A percentile compares a stretch with the other conserved stretches of the same genome.
phyloP scores from a whole-genome alignment of 2,888 invertebrate genomes.

The Sceliomorpha sp. region DNA sequence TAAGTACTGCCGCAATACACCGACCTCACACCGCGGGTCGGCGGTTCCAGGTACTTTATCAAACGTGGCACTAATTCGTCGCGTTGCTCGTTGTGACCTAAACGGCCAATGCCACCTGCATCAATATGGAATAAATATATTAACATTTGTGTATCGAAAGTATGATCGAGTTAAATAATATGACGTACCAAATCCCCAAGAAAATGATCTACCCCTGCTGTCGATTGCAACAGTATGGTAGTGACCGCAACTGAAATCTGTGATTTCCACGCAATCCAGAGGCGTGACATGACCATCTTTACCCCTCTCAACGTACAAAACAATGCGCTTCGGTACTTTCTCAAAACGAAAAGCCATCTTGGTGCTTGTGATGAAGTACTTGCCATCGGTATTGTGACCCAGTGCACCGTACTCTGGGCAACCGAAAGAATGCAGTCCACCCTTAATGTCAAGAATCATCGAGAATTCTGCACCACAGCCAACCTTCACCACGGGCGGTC shows the following conservation, averaged over 20 bases:
- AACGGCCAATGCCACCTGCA: constrained; percentile 90
- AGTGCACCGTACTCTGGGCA: constrained; percentile 95
- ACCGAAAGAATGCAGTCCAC: constrained; percentile 94
- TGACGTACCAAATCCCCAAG: constrained; percentile 91
- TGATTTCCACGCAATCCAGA: constrained; percentile 91
- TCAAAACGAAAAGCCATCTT: constrained; percentile 94
- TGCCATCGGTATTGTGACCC: constrained; percentile 97
- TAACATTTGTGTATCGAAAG: too few species aligned
- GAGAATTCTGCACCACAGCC: constrained; percentile 97
- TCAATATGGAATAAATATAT: too few species aligned
- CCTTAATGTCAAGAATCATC: constrained; percentile 93
- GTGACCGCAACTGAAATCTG: constrained; percentile 94
- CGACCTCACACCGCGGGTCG: constrained; percentile 90
- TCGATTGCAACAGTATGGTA: constrained; percentile 96
- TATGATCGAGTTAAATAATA: too few species aligned
- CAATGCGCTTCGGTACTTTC: constrained; percentile 90
- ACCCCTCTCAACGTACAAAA: constrained; percentile 92
- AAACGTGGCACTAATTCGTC: constrained; percentile 92
- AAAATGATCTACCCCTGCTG: constrained; percentile 92
- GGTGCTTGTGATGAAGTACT: constrained; percentile 94
- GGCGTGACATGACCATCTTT: constrained; percentile 92
- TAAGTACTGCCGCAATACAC: constrained; percentile 93
- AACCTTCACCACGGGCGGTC: constrained; percentile 93
- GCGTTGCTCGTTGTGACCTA: constrained; percentile 95
- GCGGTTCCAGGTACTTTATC: constrained; percentile 93